Conservation (phyloP, 2,113 vertebrate species). For the Saccopteryx bilineata region DNA sequence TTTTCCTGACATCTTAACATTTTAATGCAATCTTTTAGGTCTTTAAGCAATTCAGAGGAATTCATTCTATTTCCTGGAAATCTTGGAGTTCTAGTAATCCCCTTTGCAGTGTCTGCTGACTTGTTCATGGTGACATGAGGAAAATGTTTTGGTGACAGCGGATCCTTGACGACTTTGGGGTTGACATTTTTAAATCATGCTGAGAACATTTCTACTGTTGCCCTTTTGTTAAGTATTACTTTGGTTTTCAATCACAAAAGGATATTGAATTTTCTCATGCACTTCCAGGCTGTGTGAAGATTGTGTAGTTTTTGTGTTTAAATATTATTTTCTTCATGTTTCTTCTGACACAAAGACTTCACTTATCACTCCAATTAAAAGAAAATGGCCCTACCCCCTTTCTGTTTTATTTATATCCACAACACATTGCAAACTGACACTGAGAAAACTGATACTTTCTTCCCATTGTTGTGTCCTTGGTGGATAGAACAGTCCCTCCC, state of each 20-base stretch:
- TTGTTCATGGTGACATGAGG: neutral
- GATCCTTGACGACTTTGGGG: neutral
- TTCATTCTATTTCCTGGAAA: neutral
- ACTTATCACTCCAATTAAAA: constrained; percentile 37
- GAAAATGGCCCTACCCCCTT: neutral
- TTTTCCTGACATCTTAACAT: neutral
- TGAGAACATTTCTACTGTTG: neutral
- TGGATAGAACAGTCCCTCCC: neutral
- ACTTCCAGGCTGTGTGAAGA: neutral
- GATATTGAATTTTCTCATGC: neutral
- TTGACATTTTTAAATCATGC: neutral
- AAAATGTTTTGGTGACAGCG: neutral
- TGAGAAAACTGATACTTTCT: neutral
- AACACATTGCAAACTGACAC: neutral
- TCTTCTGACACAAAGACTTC: neutral
- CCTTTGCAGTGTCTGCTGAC: neutral
- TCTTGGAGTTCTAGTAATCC: neutral
- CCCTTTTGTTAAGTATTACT: neutral
- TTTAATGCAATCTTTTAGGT: neutral
- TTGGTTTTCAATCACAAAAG: constrained; percentile 54
- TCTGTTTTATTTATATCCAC: neutral
- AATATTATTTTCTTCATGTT: constrained; percentile 10
- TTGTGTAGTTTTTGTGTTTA: neutral
- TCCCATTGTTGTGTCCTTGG: neutral
- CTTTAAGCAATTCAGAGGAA: neutral